phyloP scores from a whole-genome alignment of 2,888 invertebrate genomes.

The Neria commutata region DNA sequence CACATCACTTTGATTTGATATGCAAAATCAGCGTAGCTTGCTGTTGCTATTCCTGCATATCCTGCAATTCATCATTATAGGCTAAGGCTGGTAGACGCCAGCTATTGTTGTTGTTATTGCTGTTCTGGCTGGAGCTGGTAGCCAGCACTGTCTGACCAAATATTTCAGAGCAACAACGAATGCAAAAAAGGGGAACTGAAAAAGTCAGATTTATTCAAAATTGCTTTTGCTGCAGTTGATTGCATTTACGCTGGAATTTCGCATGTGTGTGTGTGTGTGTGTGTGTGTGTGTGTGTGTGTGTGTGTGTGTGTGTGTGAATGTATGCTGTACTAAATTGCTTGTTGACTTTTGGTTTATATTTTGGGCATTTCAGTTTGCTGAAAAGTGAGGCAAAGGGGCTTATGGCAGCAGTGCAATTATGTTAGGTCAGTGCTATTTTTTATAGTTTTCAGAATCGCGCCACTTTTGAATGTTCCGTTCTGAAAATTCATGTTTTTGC shows the following conservation, averaged over 20 bases:
- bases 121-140: constrained; percentile 5
- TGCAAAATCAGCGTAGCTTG: constrained; percentile 44
- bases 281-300: background rate
- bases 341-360: background rate
- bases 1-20: constrained; percentile 50
- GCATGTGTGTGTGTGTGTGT: background rate
- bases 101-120: constrained; percentile 10
- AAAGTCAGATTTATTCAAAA: constrained; percentile 11
- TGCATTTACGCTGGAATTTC: background rate
- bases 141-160: background rate
- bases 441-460: background rate
- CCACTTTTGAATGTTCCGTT: too few species aligned
- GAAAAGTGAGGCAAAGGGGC: constrained; percentile 14
- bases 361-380: background rate
- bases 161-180: too few species aligned
- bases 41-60: background rate
- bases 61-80: background rate
- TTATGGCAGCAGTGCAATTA: background rate
- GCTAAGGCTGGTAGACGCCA: background rate
- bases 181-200: too few species aligned
- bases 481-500: background rate
- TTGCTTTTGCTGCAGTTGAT: constrained; percentile 14
- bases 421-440: background rate
- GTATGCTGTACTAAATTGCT: background rate
- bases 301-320: constrained; percentile 11